Base-by-base conservation (phyloP, 2,113 vertebrate genomes). In the Elephas maximus region DNA sequence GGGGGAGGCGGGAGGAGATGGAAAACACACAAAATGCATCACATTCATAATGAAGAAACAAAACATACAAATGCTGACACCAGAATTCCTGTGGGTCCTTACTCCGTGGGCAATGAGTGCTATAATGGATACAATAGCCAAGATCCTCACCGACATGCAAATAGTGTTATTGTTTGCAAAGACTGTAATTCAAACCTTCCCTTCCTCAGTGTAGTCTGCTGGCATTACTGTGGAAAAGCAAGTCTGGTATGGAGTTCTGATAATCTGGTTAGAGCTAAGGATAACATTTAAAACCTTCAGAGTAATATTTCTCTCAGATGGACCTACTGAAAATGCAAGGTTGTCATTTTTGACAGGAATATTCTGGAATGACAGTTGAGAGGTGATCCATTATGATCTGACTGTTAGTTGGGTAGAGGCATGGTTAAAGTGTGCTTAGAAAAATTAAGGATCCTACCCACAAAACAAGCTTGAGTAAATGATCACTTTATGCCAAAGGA, bases 201-300 rank as follows among this genome's bases (percentile, higher is more conserved):
- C 8, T 93, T 73, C 18, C 74, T 83, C 28, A 30, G n/a, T 30
- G 12, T 23, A 88, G 41, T 60, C 44, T 15, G 9, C 60, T 74
- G 41, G 62, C 60, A 14, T 85, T 91, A 57, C 3, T 44, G 20
- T 51, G 76, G 37, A 85, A 96, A 92, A 77, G 60, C 57, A 81
- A 30, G 53, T 88, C 79, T 86, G 63, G 28, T 87, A 71, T 23
- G 41, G 5, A 80, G 48, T 65, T 89, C n/a, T 77, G 30, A 86
- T 89, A 57, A 92, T 95, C 76, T 82, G 57, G 28, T 37, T 53
- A 65, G 76, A 93, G 91, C 45, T 93, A 93, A 93, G 37, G 94
- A 95, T 85, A 95, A 92, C 83, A 97, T 73, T 88, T 81, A 57
- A 37, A 84, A n/a, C 15, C n/a, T 88, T 94, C 45, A 96, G 44